Evolutionary conservation across 2,113 vertebrate species (phyloP), one percentile per base, ranked within the genome.

Genomic region (Mystacornis crossleyi): DNA sequence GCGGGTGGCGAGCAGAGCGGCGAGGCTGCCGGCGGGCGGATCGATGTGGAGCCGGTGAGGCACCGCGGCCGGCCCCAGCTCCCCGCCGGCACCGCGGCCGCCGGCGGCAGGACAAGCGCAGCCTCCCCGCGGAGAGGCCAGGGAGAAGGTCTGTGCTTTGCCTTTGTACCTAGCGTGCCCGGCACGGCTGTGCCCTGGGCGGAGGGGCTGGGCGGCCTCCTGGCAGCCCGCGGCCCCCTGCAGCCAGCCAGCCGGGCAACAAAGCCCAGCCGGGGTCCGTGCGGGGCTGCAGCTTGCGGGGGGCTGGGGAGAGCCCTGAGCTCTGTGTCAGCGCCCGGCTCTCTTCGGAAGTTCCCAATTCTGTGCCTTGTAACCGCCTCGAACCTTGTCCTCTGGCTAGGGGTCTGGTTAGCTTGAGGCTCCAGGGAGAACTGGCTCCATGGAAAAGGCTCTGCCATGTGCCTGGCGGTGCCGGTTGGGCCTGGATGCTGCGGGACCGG

Each of bases 101-200:
- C 66, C 54, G 93, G 45, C 96, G 91, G 73, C 20, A 93, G 87
- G 55, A 90, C 77, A 18, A 29, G 55, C 88, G 60, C 78, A 43
- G n/a, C 88, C 86, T 84, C 50, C 64, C 74, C 53, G 28, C 61
- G 18, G 86, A 90, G 91, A 97, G 95, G 81, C 95, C 94, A 33
- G 81, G 33, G 91, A 95, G 69, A 95, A 98, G 98, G 97, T 97
- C 96, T 96, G 97, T 97, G 62, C 62, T 85, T 93, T 40, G 95
- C 93, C 58, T 95, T 84, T 62, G 74, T 86, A 60, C 64, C 38
- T 47, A 42, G 88, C 25, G 72, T n/a, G 53, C 71, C 65, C 31
- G 61, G 79, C 55, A 24, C 34, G 18, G 78, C 61, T 24, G 55
- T 28, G 84, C 7, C 61, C 50, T 8, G 57, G n/a, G 23, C 5